Percentiles rank a stretch among this genome's conserved stretches.
Evolutionary conservation across 2,797 vertebrate genomes (phyloP).

Genomic region (Crocidura indochinensis): DNA sequence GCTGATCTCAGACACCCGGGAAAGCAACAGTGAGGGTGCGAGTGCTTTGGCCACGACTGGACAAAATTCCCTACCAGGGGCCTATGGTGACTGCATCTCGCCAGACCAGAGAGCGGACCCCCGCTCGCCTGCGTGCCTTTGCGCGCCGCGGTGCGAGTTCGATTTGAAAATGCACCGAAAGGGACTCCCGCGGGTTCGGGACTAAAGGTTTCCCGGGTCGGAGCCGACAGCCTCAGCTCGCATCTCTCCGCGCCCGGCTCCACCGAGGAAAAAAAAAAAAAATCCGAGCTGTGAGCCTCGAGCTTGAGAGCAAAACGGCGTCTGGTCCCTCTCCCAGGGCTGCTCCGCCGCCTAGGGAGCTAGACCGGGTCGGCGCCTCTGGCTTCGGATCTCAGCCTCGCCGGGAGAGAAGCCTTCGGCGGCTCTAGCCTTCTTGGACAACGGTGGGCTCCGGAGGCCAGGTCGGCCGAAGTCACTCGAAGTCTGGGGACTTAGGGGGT

Average conservation of each 20-base stretch:
- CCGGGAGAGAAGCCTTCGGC: too few relatives aligned
- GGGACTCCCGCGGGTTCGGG: not conserved
- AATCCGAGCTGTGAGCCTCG: not conserved
- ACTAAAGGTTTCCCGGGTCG: not conserved
- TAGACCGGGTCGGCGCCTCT: too few relatives aligned
- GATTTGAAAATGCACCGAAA: not conserved
- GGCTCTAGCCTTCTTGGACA: not conserved
- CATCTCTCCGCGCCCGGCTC: not conserved
- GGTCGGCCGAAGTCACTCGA: not conserved
- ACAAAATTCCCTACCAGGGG: conserved; percentile 76
- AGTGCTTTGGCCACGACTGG: conserved; percentile 67
- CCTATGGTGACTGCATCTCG: conserved; percentile 81
- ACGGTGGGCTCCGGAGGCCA: not conserved
- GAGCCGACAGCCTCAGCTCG: not conserved
- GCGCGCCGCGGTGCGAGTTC: not conserved
- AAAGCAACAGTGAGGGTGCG: conserved; percentile 30
- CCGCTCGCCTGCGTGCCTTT: not conserved
- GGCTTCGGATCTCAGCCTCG: too few relatives aligned
- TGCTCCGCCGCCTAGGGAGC: not conserved
- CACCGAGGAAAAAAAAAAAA: conserved; percentile 6
- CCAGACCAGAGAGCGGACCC: conserved; percentile 60
- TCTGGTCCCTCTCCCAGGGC: not conserved
- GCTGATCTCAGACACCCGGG: conserved; percentile 80
- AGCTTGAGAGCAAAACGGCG: too few relatives aligned
- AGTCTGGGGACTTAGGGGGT: not conserved